phyloP scores from a whole-genome alignment of 1,140 invertebrate genomes.

The Drosophila mayri region DNA sequence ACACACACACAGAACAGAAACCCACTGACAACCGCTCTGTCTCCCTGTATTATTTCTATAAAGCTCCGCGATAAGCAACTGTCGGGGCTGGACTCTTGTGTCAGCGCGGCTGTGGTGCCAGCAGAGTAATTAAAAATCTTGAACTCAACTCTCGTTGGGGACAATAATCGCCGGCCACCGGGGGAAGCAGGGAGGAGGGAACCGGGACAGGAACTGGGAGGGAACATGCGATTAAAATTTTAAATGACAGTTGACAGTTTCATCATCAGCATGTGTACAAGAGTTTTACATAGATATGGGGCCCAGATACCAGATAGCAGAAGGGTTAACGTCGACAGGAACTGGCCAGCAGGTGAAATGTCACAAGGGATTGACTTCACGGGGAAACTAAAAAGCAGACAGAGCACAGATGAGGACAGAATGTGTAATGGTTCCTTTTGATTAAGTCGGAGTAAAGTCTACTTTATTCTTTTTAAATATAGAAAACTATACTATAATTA shows the following conservation, averaged over 20 bases:
- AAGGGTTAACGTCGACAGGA: slow-evolving; percentile 31
- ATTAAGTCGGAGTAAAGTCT: neutral
- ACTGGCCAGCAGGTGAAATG: slow-evolving; percentile 62
- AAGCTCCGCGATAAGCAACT: slow-evolving; percentile 53
- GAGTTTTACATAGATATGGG: slow-evolving; percentile 50
- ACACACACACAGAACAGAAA: slow-evolving; percentile 23
- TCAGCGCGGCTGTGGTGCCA: slow-evolving; percentile 38
- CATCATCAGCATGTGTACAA: slow-evolving; percentile 60
- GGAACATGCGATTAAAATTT: slow-evolving; percentile 63
- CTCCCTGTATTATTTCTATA: slow-evolving; percentile 45
- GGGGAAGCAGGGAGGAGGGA: neutral
- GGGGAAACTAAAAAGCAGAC: slow-evolving; percentile 40
- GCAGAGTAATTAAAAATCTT: slow-evolving; percentile 55
- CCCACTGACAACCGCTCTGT: slow-evolving; percentile 43
- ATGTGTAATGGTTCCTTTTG: neutral
- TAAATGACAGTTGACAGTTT: slow-evolving; percentile 67
- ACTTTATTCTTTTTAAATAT: neutral
- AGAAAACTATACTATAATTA: neutral
- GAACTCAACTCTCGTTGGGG: slow-evolving; percentile 42
- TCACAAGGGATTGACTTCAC: slow-evolving; percentile 51
- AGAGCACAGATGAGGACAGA: neutral
- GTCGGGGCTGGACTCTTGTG: slow-evolving; percentile 27
- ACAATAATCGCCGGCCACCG: slow-evolving; percentile 35
- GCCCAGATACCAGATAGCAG: slow-evolving; percentile 26
- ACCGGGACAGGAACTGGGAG: neutral